A percentile compares a stretch with the other conserved stretches of the same genome.
These are phyloP conservation scores for Sinodicranocentrus sp. DNA, from an alignment of 2,888 invertebrate genomes.

Conservation along the genomic window DNA sequence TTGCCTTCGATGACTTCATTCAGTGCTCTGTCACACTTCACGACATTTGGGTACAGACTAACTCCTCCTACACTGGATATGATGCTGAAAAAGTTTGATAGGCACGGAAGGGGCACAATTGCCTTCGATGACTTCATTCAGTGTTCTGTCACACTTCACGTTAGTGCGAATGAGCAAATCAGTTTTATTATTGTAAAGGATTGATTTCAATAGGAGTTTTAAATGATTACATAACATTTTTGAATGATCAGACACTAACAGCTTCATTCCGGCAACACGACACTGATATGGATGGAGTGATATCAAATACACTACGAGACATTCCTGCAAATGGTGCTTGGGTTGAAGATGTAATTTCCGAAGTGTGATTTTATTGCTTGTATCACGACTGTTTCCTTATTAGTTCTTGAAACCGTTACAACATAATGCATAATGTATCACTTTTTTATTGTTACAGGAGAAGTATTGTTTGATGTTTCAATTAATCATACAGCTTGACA, in stretches of 20 bases:
- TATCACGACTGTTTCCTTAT: background rate
- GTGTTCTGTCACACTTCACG: background rate
- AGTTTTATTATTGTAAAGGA: too few relatives aligned
- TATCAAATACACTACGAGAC: constrained; percentile 97
- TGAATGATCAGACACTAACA: constrained; percentile 88
- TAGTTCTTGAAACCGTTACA: background rate
- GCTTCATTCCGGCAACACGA: constrained; percentile 92
- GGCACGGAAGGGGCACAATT: constrained; percentile 91
- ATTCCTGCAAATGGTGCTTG: constrained; percentile 93
- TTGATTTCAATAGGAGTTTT: too few relatives aligned
- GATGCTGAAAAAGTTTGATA: constrained; percentile 95
- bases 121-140: constrained; percentile 94
- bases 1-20: constrained; percentile 99
- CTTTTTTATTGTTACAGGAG: constrained; percentile 44
- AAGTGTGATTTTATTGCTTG: background rate
- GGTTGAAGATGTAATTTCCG: constrained; percentile 73
- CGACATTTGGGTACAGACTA: constrained; percentile 93
- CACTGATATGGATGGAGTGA: constrained; percentile 95
- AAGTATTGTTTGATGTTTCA: constrained; percentile 43
- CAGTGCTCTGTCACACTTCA: constrained; percentile 96
- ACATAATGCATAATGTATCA: background rate
- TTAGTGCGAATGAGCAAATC: too few relatives aligned
- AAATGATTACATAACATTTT: too few relatives aligned
- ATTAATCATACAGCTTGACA: too few relatives aligned
- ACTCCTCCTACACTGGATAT: constrained; percentile 87